These are phyloP conservation scores for Cantharis rustica DNA, from an alignment of 2,888 invertebrate species.

Conservation along the genomic window DNA sequence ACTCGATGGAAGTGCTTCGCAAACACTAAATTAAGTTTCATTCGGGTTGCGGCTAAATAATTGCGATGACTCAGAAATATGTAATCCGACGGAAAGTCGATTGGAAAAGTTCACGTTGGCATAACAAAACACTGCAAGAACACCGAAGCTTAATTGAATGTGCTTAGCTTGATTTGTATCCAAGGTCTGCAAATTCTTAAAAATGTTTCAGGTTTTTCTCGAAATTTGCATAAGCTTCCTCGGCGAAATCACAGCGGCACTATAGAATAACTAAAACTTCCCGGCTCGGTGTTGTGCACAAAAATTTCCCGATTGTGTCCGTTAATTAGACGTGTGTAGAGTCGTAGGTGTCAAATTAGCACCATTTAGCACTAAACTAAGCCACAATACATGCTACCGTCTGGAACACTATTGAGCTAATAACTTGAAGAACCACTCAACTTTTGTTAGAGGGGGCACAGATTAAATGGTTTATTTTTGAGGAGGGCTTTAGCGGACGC, in stretches of 20 bases:
- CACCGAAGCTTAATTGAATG: not conserved
- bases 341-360: constrained; percentile 35
- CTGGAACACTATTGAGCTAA: constrained; percentile 53
- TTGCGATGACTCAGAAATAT: not conserved
- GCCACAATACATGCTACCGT: constrained; percentile 48
- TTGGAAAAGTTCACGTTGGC: not conserved
- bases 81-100: not conserved
- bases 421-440: constrained; percentile 47
- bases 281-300: not conserved
- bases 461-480: constrained; percentile 39
- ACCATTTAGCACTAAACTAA: constrained; percentile 38
- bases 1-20: not conserved
- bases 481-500: constrained; percentile 36
- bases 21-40: not conserved
- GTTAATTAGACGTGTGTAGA: not conserved
- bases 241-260: not conserved
- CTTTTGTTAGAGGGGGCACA: constrained; percentile 42
- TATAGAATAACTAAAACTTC: not conserved
- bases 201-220: not conserved
- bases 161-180: not conserved
- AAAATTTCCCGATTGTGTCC: not conserved
- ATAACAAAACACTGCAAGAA: not conserved
- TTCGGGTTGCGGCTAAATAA: not conserved
- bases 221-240: not conserved
- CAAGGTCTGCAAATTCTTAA: not conserved